phyloP scores from a whole-genome alignment of 2,113 vertebrate genomes.

The Stomatorhinus ivindoensis region DNA sequence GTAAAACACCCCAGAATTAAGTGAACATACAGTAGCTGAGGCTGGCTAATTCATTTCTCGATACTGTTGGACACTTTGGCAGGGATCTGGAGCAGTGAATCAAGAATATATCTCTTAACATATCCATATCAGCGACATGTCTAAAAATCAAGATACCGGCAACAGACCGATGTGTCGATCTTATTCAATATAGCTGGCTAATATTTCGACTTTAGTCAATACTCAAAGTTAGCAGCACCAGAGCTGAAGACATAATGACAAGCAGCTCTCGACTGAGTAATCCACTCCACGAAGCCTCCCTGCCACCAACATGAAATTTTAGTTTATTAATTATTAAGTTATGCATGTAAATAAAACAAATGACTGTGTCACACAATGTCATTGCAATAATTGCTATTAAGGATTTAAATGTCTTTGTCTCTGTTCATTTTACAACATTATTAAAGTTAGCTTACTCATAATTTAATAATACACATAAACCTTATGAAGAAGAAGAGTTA shows the following conservation, averaged over 20 bases:
- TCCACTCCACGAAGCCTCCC: neutral
- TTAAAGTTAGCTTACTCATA: neutral
- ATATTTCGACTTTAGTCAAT: neutral
- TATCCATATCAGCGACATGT: neutral
- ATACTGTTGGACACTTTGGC: neutral
- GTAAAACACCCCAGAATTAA: neutral
- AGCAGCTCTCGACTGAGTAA: neutral
- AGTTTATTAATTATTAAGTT: neutral
- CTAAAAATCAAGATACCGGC: neutral
- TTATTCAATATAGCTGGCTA: neutral
- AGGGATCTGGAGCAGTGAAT: neutral
- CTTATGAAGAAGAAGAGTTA: neutral
- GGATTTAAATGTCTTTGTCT: neutral
- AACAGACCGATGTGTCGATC: neutral
- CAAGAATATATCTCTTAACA: neutral
- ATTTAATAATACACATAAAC: neutral
- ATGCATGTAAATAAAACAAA: neutral
- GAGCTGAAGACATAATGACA: neutral
- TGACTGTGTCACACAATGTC: neutral
- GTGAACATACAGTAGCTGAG: neutral
- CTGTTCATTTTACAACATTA: neutral
- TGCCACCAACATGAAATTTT: too few relatives aligned
- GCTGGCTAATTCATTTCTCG: neutral
- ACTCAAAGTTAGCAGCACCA: too few relatives aligned
- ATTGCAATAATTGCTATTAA: neutral